Conservation (phyloP, 2,113 vertebrate genomes). For the Neotoma lepida region DNA sequence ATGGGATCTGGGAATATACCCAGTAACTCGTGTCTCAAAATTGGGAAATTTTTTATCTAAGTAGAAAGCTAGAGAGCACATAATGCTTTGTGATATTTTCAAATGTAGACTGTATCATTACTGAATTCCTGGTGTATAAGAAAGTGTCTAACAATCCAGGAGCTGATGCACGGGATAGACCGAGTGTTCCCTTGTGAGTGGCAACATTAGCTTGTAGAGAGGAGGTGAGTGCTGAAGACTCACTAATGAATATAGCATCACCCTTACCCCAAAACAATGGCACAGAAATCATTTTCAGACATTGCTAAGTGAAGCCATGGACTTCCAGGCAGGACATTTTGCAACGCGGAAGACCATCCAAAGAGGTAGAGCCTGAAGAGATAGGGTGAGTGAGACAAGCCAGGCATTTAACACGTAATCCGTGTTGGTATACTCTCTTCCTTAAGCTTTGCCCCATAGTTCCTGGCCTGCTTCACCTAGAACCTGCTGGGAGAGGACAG, state of each 20-base stretch:
- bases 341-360: no score
- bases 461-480: background rate
- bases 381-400: background rate
- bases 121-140: background rate
- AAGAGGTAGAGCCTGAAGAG: no score
- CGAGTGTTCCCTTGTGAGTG: background rate
- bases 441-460: background rate
- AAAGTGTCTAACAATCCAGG: background rate
- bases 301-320: accelerated
- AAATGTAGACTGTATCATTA: background rate
- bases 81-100: background rate
- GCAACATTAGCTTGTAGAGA: background rate
- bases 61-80: background rate
- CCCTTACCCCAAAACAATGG: background rate
- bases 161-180: background rate
- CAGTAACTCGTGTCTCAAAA: background rate
- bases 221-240: background rate
- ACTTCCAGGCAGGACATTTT: background rate
- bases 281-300: background rate
- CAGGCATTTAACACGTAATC: background rate
- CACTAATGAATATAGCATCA: background rate
- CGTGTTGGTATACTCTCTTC: background rate
- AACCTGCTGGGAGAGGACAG: background rate
- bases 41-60: background rate
- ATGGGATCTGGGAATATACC: no score